phyloP scores from a whole-genome alignment of 2,113 vertebrate species.

The Spea multiplicata region DNA sequence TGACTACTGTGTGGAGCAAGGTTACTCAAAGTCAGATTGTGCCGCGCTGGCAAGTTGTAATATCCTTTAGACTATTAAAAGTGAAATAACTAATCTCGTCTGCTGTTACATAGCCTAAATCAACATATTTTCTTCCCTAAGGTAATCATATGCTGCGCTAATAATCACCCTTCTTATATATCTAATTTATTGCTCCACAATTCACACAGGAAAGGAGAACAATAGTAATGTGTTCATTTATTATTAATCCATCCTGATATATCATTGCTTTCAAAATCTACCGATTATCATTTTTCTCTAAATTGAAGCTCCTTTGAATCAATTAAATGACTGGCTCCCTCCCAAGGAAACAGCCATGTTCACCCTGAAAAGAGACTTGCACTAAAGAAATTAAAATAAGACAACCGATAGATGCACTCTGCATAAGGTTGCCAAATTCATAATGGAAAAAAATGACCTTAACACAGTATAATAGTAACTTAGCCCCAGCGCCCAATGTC shows the following conservation, averaged over 20 bases:
- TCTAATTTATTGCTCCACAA: slow-evolving; percentile 1
- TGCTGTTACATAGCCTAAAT: neutral
- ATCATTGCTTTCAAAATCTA: neutral
- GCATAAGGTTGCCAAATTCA: too few species aligned
- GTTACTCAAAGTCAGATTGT: neutral
- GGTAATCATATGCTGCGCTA: neutral
- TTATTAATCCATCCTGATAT: neutral
- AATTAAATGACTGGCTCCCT: neutral
- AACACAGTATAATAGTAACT: too few species aligned
- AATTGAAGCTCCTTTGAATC: neutral
- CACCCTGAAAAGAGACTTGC: neutral
- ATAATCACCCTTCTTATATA: neutral
- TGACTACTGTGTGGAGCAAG: neutral
- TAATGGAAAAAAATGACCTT: too few species aligned
- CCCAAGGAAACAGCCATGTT: neutral
- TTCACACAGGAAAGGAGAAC: neutral
- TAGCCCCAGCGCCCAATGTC: too few species aligned
- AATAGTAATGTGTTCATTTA: neutral
- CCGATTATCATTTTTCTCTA: neutral
- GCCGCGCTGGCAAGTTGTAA: neutral
- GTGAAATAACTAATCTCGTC: neutral
- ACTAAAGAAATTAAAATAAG: neutral
- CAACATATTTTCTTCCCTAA: neutral
- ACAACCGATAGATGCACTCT: neutral
- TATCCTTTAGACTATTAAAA: neutral